Base-by-base conservation (phyloP, 2,113 vertebrate genomes). In the Phaetusa simplex region DNA sequence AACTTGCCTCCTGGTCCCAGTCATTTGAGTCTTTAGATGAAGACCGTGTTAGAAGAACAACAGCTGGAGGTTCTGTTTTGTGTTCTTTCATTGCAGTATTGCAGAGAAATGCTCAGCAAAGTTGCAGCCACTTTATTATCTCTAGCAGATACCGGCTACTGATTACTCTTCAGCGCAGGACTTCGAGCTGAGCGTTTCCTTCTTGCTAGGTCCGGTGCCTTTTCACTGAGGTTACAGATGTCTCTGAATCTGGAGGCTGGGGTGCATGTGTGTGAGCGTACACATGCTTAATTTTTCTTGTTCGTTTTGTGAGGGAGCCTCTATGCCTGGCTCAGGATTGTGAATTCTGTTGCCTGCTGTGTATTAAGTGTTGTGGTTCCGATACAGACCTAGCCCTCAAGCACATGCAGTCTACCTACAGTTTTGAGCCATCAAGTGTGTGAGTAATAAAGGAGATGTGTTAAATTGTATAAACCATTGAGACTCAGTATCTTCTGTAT, bases 201-300 rank as follows among this genome's bases (percentile, higher is more conserved):
- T 23, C 15, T 80, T 55, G 6, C 29, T 50, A 50, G 10, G 43
- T 20, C 32, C 24, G 29, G 21, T 49, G 27, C 14, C 45, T 71
- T 77, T 52, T 62, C 36, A 8, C 47, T 58, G 38, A 58, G 27
- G 6, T 92, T 90, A 18, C 38, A 80, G 36, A 24, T 72, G 11
- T 8, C n/a, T 56, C 16, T 66, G 26, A 53, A 20, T 81, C 47
- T 45, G 42, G 20, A 45, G 50, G 27, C 12, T 1, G 12, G 16
- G 5, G 11, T 47, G 27, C 29, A 12, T 10, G 4, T 3, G 4
- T 77, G 43, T 12, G 11, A n/a, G 12, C 19, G 45, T 52, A 32
- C 55, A 26, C 2, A 0, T 0, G 0, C 42, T 64, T 32, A 36
- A 22, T 88, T 82, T 30, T 67, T 85, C 36, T 20, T 82, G 8